Conservation (phyloP, 2,113 vertebrate genomes). For the Anthoscopus minutus region DNA sequence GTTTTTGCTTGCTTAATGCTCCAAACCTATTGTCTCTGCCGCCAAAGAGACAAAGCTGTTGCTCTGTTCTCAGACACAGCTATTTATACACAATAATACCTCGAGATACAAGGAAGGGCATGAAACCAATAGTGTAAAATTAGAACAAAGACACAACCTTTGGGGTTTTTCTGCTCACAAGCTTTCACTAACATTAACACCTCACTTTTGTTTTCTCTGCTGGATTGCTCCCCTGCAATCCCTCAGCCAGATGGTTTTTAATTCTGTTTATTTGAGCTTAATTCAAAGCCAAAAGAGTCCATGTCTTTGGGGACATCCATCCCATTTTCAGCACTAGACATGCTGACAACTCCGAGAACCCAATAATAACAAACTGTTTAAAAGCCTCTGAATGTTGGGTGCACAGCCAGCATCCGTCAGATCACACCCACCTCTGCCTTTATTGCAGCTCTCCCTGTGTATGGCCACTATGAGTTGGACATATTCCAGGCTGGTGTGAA, state of each 20-base stretch:
- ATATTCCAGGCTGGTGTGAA: accelerated
- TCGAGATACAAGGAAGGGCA: not conserved
- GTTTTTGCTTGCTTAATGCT: not conserved
- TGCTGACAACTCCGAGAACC: not conserved
- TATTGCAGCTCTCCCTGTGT: not conserved
- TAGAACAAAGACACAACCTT: not conserved
- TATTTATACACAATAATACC: no score
- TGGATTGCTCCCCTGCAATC: not conserved
- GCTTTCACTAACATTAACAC: not conserved
- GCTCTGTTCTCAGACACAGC: not conserved
- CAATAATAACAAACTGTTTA: not conserved
- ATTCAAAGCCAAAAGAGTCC: not conserved
- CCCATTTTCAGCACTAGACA: not conserved
- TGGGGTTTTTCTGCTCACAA: not conserved
- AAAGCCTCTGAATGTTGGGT: not conserved
- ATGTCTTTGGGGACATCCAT: not conserved
- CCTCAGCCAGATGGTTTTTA: not conserved
- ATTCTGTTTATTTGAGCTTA: not conserved
- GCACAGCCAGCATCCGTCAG: not conserved
- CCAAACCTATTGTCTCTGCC: not conserved
- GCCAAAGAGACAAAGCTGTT: not conserved
- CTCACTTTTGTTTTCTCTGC: not conserved
- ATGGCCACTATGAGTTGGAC: not conserved
- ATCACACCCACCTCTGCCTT: not conserved
- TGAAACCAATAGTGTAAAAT: not conserved